Percentiles rank a stretch among this genome's conserved stretches.
These are phyloP conservation scores for Aegithalos caudatus DNA, from an alignment of 2,113 vertebrate genomes.

Conservation along the genomic window DNA sequence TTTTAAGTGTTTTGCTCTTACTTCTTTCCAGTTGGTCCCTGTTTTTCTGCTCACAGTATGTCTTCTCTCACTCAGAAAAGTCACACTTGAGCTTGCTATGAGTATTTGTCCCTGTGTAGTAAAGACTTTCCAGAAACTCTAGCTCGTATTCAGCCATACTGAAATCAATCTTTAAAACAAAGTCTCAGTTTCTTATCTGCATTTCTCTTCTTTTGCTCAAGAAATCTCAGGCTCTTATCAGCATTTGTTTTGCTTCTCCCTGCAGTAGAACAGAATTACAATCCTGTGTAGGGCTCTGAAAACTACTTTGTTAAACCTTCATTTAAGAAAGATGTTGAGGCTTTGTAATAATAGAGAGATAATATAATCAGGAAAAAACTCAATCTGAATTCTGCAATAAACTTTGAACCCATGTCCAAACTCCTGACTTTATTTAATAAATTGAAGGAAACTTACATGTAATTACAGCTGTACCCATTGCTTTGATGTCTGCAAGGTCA, in stretches of 20 bases:
- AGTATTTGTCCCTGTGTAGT: background rate
- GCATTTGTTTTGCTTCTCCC: background rate
- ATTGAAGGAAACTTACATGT: background rate
- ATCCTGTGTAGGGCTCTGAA: background rate
- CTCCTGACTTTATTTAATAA: background rate
- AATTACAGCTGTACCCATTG: background rate
- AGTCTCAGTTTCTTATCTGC: background rate
- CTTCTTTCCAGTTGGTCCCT: background rate
- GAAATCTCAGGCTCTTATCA: background rate
- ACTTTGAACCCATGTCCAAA: background rate
- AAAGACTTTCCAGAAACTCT: background rate
- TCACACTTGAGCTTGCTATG: background rate
- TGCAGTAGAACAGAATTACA: background rate
- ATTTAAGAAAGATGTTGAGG: background rate
- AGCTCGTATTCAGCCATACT: background rate
- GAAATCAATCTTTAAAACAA: background rate
- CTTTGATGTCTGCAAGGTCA: constrained; percentile 19
- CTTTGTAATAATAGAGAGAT: background rate
- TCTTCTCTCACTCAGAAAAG: background rate
- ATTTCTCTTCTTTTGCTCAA: background rate
- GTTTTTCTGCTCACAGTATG: background rate
- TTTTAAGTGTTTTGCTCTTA: background rate
- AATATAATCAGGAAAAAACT: background rate
- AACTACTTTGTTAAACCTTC: background rate
- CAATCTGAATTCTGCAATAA: background rate